These are phyloP conservation scores for Eilema griseolum DNA, from an alignment of 2,888 invertebrate species.

Conservation along the genomic window DNA sequence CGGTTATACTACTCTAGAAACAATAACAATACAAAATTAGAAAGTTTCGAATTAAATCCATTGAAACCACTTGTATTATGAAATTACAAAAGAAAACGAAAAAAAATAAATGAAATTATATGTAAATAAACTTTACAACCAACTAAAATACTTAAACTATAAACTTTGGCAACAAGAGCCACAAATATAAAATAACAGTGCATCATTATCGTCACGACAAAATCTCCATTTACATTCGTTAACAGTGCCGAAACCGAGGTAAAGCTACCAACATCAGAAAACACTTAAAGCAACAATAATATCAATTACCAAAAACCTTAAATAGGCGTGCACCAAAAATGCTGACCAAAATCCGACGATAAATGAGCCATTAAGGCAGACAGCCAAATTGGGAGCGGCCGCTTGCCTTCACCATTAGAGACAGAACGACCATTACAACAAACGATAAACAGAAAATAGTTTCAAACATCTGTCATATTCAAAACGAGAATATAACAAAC, in stretches of 20 bases:
- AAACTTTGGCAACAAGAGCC: no score
- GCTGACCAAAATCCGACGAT: conserved; percentile 30
- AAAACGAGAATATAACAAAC: conserved; percentile 12
- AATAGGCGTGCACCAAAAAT: conserved; percentile 24
- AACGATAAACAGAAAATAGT: conserved; percentile 33
- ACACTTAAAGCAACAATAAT: neutral
- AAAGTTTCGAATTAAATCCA: no score
- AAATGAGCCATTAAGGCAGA: conserved; percentile 25
- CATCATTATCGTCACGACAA: neutral
- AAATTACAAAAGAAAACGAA: no score
- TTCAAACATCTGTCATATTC: conserved; percentile 38
- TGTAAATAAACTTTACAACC: no score
- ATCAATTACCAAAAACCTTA: conserved; percentile 9
- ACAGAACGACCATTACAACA: conserved; percentile 32
- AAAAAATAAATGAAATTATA: neutral
- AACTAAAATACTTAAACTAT: no score
- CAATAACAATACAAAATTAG: no score
- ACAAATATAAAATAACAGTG: no score
- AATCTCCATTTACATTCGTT: neutral
- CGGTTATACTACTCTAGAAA: no score
- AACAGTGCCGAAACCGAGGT: neutral
- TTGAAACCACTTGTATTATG: no score
- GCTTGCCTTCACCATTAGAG: conserved; percentile 38
- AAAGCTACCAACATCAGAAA: neutral
- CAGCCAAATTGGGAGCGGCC: conserved; percentile 34